Base-by-base conservation (phyloP, 2,888 invertebrate genomes). In the Heliconius ethilla region DNA sequence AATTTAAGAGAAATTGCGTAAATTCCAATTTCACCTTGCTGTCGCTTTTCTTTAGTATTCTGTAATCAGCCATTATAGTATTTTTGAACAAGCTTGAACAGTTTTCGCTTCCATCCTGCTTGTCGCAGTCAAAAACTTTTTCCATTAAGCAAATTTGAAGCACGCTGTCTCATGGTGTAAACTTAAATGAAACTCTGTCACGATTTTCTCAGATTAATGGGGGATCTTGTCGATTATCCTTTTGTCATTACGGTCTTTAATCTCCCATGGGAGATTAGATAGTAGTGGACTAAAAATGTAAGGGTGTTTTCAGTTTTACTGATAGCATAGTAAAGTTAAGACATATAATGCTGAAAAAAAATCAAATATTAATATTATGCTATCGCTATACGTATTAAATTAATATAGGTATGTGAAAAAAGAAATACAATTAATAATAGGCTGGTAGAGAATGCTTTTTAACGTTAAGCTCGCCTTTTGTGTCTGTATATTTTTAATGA, bases 71-170 rank as follows among this genome's bases (percentile, higher is more conserved):
- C 10, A 45, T 65, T 74, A 63, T 22, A 25, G 62, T 62, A 62
- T 74, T 63, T 74, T 40, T 65, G 63, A 27, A 65, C 40, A 74
- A 74, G 29, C 22, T 74, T 45, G 13, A 74, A 27, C 13, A 27
- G 18, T 27, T 74, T 40, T 74, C 27, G 11, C 45, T 45, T 27
- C 22, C 40, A 63, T 74, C 40, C 9, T 45, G 15, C 37, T 65
- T 74, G 63, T 25, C 74, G 27, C 63, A 40, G 37, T 63, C 37
- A 6, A 74, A 62, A 65, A 74, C 62, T 62, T 74, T 74, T 74
- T 63, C 62, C 63, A 74, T 74, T 74, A 74, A 13, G 63, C 62
- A 63, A 29, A 45, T 63, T 74, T 74, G 40, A 74, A 65, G 65
- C 74, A 65, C 45, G 63, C 63, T 63, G 63, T 74, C 59, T 72